phyloP scores from a whole-genome alignment of 1,140 invertebrate species.

The Aethina tumida region DNA sequence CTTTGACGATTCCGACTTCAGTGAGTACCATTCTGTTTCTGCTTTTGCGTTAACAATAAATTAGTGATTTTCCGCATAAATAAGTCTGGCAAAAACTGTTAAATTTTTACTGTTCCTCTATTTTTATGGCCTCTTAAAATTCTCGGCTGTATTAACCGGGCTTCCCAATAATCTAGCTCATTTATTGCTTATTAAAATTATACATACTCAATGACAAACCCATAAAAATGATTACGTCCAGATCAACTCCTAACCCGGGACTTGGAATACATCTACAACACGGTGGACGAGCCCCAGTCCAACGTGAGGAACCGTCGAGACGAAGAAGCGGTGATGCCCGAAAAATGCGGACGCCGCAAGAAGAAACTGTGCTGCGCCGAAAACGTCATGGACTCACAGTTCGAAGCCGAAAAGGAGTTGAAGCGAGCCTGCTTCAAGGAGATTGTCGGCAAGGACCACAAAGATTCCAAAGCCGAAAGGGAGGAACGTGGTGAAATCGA shows the following conservation, averaged over 20 bases:
- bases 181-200: constrained; percentile 5
- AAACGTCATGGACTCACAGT: constrained; percentile 16
- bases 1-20: constrained; percentile 22
- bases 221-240: constrained; percentile 3
- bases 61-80: not conserved
- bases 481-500: constrained; percentile 14
- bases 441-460: constrained; percentile 20
- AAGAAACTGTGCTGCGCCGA: constrained; percentile 26
- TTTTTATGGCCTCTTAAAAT: not conserved
- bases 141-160: too few species aligned
- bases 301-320: constrained; percentile 18
- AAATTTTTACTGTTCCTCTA: not conserved
- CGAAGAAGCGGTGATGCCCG: constrained; percentile 17
- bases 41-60: not conserved
- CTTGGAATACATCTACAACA: not conserved
- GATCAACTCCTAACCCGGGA: constrained; percentile 7
- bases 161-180: not conserved
- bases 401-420: constrained; percentile 22
- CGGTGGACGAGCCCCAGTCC: not conserved
- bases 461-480: constrained; percentile 13
- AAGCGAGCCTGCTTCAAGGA: constrained; percentile 27
- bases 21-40: constrained; percentile 19
- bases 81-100: not conserved
- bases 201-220: too few species aligned
- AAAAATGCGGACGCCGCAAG: constrained; percentile 23